These are phyloP conservation scores for Regulus satrapa DNA, from an alignment of 2,113 vertebrate genomes.

Conservation along the genomic window DNA sequence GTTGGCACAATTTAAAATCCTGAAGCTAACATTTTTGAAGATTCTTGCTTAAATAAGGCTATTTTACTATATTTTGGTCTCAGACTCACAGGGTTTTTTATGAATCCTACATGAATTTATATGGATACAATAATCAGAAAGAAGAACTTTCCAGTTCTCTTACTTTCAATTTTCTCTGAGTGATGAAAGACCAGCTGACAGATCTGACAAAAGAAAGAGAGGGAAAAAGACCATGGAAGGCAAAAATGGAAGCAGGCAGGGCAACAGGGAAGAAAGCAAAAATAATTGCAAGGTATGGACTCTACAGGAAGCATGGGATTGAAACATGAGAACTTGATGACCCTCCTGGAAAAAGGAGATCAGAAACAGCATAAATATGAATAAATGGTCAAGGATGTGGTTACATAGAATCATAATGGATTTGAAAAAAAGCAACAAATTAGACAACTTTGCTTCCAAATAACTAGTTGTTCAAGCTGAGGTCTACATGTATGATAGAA, in stretches of 20 bases:
- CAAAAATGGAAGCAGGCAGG: not conserved
- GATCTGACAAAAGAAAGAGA: not conserved
- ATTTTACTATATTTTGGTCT: not conserved
- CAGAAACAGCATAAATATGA: not conserved
- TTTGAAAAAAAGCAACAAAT: not conserved
- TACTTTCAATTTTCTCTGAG: not conserved
- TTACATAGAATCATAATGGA: not conserved
- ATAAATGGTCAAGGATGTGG: not conserved
- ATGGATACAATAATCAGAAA: fast-evolving
- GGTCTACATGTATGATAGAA: not conserved
- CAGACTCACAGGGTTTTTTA: not conserved
- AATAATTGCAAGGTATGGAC: not conserved
- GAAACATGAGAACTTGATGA: not conserved
- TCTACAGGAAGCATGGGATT: not conserved
- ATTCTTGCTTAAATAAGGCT: not conserved
- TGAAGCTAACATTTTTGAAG: not conserved
- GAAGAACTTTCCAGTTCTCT: not conserved
- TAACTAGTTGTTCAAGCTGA: not conserved
- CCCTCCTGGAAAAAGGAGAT: not conserved
- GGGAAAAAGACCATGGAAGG: not conserved
- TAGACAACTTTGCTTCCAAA: not conserved
- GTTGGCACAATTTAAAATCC: not conserved
- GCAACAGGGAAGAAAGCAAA: not conserved
- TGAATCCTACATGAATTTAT: not conserved
- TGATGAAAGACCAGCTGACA: not conserved